A percentile compares a stretch with the other conserved stretches of the same genome.
phyloP scores from a whole-genome alignment of 2,888 invertebrate genomes.

The Scaptomyza caliginosa region DNA sequence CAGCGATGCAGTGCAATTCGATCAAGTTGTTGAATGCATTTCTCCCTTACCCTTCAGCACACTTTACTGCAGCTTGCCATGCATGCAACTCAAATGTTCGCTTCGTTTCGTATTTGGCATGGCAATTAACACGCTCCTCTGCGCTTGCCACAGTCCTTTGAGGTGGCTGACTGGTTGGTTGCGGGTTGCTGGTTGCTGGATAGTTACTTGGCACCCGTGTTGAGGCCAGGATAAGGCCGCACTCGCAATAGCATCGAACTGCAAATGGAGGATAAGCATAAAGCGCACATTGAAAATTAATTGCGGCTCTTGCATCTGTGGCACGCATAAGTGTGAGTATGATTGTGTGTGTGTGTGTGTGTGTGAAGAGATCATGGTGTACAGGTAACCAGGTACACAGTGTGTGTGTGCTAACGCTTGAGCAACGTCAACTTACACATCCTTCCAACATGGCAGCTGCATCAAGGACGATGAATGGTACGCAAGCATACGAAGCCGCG shows the following conservation, averaged over 20 bases:
- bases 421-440: conserved; percentile 19
- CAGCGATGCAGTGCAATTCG: conserved; percentile 19
- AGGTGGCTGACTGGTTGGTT: background rate
- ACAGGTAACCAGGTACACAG: conserved; percentile 23
- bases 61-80: background rate
- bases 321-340: conserved; percentile 7
- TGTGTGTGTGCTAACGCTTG: conserved; percentile 35
- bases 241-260: conserved; percentile 48
- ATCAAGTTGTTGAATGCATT: conserved; percentile 34
- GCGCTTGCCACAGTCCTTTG: conserved; percentile 43
- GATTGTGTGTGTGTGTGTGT: conserved; percentile 10
- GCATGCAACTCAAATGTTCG: conserved; percentile 4
- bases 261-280: conserved; percentile 66
- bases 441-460: conserved; percentile 1
- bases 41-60: background rate
- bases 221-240: conserved; percentile 24
- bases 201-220: conserved; percentile 20
- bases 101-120: conserved; percentile 31
- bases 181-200: background rate
- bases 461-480: conserved; percentile 1
- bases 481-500: conserved; percentile 15
- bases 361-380: background rate
- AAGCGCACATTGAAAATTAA: conserved; percentile 77
- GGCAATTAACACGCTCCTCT: conserved; percentile 66
- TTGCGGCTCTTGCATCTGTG: conserved; percentile 49